Percentiles rank a stretch among this genome's conserved stretches.
Conservation (phyloP, 2,113 vertebrate species). For the Perca fluviatilis region DNA sequence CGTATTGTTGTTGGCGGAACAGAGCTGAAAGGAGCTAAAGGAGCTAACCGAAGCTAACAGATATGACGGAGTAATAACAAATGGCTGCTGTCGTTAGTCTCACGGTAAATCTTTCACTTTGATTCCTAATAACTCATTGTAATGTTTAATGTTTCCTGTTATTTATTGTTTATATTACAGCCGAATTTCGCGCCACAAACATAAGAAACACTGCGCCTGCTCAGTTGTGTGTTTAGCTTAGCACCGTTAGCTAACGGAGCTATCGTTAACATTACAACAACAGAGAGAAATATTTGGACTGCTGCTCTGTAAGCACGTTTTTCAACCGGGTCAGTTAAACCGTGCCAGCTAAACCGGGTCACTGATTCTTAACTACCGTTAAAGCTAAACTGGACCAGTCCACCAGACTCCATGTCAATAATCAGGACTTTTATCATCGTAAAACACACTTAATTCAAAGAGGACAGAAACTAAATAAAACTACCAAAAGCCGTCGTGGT, state of each 20-base stretch:
- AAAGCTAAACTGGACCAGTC: too few species aligned
- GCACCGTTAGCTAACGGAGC: neutral
- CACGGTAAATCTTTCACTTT: neutral
- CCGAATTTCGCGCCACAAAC: neutral
- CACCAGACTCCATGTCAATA: too few species aligned
- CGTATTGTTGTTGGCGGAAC: constrained; percentile 17
- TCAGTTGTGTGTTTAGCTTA: neutral
- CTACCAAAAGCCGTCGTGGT: too few species aligned
- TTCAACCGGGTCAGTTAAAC: neutral
- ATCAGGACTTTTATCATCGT: too few species aligned
- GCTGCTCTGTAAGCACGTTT: neutral
- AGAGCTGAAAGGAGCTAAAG: neutral
- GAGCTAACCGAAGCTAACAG: neutral
- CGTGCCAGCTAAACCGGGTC: too few species aligned
- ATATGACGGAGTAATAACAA: neutral
- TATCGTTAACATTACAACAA: too few species aligned
- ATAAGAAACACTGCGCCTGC: neutral
- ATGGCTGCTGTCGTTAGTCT: neutral
- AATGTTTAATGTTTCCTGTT: neutral
- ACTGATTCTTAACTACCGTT: too few species aligned
- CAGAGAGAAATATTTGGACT: too few species aligned
- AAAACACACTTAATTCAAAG: too few species aligned
- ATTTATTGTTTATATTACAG: neutral
- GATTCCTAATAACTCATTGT: accelerated
- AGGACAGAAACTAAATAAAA: too few species aligned